Conservation (phyloP, 2,113 vertebrate genomes). For the Leucosticte australis region DNA sequence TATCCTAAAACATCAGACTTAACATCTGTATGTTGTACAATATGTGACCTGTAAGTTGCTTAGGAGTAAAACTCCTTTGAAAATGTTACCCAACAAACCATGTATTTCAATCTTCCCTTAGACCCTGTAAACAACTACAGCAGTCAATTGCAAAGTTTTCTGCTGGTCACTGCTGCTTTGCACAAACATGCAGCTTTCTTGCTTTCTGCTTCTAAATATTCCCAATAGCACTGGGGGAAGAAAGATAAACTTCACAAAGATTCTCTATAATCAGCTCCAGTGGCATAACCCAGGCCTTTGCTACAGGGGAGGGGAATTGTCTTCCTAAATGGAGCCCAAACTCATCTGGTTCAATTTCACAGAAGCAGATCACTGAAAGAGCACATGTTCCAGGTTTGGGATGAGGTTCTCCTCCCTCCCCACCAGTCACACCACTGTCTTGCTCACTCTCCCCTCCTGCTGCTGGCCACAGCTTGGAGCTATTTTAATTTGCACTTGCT, state of each 20-base stretch:
- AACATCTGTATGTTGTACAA: not conserved
- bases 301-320: fast-evolving
- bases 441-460: not conserved
- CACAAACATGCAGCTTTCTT: not conserved
- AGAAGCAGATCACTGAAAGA: not conserved
- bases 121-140: not conserved
- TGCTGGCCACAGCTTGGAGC: conserved; percentile 44
- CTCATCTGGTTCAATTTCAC: not conserved
- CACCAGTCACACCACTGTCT: not conserved
- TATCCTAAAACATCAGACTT: not conserved
- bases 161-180: not conserved
- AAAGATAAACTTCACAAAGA: not conserved
- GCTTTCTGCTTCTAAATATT: not conserved
- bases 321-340: not conserved
- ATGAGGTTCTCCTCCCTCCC: not conserved
- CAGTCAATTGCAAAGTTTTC: not conserved
- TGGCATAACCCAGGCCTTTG: not conserved
- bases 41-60: not conserved
- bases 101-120: not conserved
- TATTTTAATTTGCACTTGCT: conserved; percentile 63
- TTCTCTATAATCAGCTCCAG: too few relatives aligned
- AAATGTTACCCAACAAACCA: not conserved
- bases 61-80: not conserved
- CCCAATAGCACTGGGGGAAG: not conserved
- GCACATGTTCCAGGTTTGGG: not conserved